Evolutionary conservation across 2,888 invertebrate genomes (phyloP).

Genomic region (Rhaphigaster nebulosa): DNA sequence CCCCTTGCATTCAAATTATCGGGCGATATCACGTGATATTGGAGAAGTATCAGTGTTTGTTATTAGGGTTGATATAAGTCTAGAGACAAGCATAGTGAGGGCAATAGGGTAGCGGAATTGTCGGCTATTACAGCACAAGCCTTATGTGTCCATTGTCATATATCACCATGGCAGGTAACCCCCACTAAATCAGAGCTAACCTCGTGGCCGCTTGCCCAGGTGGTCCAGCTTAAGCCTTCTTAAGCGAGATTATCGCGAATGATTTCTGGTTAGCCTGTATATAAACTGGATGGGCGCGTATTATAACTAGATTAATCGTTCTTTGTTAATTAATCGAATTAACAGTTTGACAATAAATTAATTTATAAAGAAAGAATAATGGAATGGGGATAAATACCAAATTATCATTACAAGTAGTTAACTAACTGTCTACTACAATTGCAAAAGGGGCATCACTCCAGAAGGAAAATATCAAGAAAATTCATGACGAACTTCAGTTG

Average conservation of each 20-base stretch:
- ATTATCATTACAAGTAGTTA: too few relatives aligned
- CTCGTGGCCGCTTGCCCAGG: neutral
- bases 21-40: neutral
- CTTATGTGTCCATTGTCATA: neutral
- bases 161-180: neutral
- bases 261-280: constrained; percentile 15
- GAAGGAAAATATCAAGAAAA: too few relatives aligned
- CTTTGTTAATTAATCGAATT: neutral
- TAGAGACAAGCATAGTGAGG: neutral
- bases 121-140: neutral
- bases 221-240: neutral
- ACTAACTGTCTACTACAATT: too few relatives aligned
- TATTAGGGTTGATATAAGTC: neutral
- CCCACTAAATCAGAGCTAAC: constrained; percentile 24
- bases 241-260: neutral
- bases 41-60: neutral
- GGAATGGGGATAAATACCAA: too few relatives aligned
- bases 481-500: too few relatives aligned
- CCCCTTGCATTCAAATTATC: too few relatives aligned
- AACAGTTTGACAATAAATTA: too few relatives aligned
- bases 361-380: too few relatives aligned
- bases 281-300: neutral
- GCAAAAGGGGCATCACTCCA: too few relatives aligned
- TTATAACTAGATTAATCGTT: neutral
- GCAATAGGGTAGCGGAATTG: neutral